A percentile compares a stretch with the other conserved stretches of the same genome.
phyloP scores from a whole-genome alignment of 2,797 vertebrate genomes.

The Distichodus sexfasciatus region DNA sequence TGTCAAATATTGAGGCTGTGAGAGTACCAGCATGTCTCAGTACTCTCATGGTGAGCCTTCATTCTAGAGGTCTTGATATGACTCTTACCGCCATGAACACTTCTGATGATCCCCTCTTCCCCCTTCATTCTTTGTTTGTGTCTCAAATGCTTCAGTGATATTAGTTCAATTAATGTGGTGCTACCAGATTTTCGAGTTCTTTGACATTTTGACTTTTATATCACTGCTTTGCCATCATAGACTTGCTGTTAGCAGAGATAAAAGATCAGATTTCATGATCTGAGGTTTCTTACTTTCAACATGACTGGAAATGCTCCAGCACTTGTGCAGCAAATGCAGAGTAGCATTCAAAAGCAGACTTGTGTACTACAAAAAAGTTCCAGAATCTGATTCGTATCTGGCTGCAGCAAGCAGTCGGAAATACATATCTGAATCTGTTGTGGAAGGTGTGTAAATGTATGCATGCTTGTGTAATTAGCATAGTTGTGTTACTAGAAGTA shows the following conservation, averaged over 20 bases:
- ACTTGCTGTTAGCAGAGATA: not conserved
- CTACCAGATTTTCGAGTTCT: conserved; percentile 23
- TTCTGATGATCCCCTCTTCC: not conserved
- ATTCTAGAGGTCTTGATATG: not conserved
- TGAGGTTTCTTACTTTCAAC: not conserved
- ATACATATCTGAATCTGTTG: no score
- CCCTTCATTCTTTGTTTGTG: not conserved
- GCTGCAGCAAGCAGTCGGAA: not conserved
- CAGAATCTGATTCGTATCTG: no score
- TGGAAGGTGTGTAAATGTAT: no score
- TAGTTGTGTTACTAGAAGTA: no score
- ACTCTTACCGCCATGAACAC: not conserved
- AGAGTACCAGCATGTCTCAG: not conserved
- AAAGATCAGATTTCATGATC: not conserved
- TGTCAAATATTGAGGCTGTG: not conserved
- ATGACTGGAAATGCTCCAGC: not conserved
- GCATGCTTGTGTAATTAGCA: no score
- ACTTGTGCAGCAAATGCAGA: not conserved
- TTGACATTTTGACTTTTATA: conserved; percentile 1
- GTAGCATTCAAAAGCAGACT: not conserved
- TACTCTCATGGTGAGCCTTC: not conserved
- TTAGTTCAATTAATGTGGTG: not conserved
- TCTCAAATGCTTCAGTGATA: not conserved
- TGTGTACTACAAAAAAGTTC: no score
- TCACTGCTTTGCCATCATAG: not conserved